Evolutionary conservation across 1,140 invertebrate species (phyloP), one percentile per base, ranked within the genome.

Genomic region (Latrodectus geometricus): DNA sequence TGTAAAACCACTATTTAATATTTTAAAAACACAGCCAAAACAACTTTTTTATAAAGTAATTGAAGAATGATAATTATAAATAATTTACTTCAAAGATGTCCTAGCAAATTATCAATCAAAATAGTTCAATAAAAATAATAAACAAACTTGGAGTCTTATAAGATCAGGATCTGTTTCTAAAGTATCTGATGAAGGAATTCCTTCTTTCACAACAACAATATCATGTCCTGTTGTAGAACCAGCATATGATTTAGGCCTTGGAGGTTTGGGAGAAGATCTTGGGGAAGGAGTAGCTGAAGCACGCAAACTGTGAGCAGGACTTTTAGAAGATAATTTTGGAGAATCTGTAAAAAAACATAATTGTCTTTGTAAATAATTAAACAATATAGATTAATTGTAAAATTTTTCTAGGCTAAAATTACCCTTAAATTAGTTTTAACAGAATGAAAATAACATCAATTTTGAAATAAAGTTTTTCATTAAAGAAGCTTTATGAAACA

Each of bases 191-290:
- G 87, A 92, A 8, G 91, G 91, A 20, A 91, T 87, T 0, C 95
- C 95, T 74, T 94, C 93, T 87, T 96, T 96, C 0, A 98, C 97
- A 7, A 97, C 95, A 0, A 98, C 95, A 73, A 98, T 97, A 54
- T 91, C 90, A 89, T 91, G 91, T 78, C 88, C 89, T 35, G 89
- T 78, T 50, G 82, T 70, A 9, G 88, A 89, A 65, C 85, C 85
- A 70, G 88, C 83, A 82, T 73, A 88, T 20, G 74, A 87, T 20
- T 85, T 78, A 20, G 88, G 73, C 85, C 87, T 66, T 83, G 76
- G 88, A 81, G 74, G 35, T 68, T 84, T 87, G 23, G 85, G 88
- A 8, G 88, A 88, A 50, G 78, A 73, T 21, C 83, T 17, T 21
- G 88, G 88, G 21, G 83, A 86, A 52, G 88, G 88, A 9, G 88